Base-by-base conservation (phyloP, 2,113 vertebrate species). In the Noturus placidus region DNA sequence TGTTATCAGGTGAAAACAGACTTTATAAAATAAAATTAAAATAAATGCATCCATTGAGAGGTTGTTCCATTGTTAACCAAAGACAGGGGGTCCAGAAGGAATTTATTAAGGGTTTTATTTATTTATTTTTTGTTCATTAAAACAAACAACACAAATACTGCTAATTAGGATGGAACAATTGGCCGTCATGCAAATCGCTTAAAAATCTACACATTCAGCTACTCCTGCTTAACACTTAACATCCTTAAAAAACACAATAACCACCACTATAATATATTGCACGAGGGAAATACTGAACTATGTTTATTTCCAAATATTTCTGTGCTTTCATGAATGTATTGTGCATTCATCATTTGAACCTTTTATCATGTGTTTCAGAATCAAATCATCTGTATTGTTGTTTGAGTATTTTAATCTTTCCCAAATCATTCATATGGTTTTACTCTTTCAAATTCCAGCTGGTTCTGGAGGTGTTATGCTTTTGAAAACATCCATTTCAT, bases 1-100 rank as follows among this genome's bases (percentile, higher is more conserved):
- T 70, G 33, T 54, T 84, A 77, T 85, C 70, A 52, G 54, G 84
- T 85, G 35, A 54, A 50, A 61, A 77, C 84, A 85, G 84, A 25
- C 70, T 76, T 22, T 59, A 85, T 9, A 14, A 27, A 52, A 54
- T 78, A n/a, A n/a, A 77, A 76, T 42, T 19, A 69, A 59, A 54
- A 22, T 19, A 72, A 84, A 38, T 83, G 25, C 35, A 17, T 25
- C 38, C 35, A 46, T n/a, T 67, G 8, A n/a, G 59, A 83, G 81
- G 4, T 54, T 84, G 30, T 19, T 13, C 20, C 70, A 56, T 30
- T 79, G 52, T 56, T 14, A n/a, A 17, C 6, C 77, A 56, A 80
- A 54, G 27, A 5, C 14, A 54, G 20, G 27, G 13, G 50, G 42
- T 83, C 82, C 83, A 56, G 50, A 67, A 56, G 61, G 63, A 50